These are phyloP conservation scores for Drosophila fungiperda DNA, from an alignment of 2,888 invertebrate genomes.

Conservation along the genomic window DNA sequence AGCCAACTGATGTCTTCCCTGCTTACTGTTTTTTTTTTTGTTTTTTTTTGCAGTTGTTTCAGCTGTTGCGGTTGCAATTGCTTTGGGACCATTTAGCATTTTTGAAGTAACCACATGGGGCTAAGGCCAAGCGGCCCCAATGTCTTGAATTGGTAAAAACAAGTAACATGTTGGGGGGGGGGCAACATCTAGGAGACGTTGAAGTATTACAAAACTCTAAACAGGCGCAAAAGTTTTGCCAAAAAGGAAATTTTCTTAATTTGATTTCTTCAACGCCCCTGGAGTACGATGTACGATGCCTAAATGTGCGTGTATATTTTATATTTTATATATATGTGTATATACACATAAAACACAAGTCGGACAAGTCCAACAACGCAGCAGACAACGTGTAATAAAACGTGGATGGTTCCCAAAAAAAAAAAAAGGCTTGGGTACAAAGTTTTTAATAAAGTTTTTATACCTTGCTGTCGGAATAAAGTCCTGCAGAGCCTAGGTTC, in stretches of 20 bases:
- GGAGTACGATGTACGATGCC: slow-evolving; percentile 62
- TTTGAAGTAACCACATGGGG: slow-evolving; percentile 82
- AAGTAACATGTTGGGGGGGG: slow-evolving; percentile 44
- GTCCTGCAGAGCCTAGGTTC: slow-evolving; percentile 1
- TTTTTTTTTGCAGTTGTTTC: slow-evolving; percentile 41
- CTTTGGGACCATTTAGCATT: slow-evolving; percentile 81
- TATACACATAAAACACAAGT: slow-evolving; percentile 22
- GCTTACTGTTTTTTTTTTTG: slow-evolving; percentile 26
- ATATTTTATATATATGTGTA: slow-evolving; percentile 46
- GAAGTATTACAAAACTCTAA: slow-evolving; percentile 76
- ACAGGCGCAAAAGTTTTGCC: slow-evolving; percentile 68
- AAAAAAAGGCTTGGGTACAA: slow-evolving; percentile 72
- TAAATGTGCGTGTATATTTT: slow-evolving; percentile 72
- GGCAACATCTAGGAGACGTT: slow-evolving; percentile 37
- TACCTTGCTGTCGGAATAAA: slow-evolving; percentile 48
- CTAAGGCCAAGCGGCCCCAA: slow-evolving; percentile 60
- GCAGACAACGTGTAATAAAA: slow-evolving; percentile 54
- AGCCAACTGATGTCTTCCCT: slow-evolving; percentile 42
- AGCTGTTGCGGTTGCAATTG: slow-evolving; percentile 70
- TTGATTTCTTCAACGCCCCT: slow-evolving; percentile 78
- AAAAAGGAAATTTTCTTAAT: slow-evolving; percentile 77
- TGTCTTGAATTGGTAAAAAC: slow-evolving; percentile 47
- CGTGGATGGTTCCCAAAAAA: slow-evolving; percentile 6
- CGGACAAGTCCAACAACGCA: slow-evolving; percentile 32
- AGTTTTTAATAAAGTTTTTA: slow-evolving; percentile 81